Base-by-base conservation (phyloP, 1,140 invertebrate genomes). In the Delia radicum region DNA sequence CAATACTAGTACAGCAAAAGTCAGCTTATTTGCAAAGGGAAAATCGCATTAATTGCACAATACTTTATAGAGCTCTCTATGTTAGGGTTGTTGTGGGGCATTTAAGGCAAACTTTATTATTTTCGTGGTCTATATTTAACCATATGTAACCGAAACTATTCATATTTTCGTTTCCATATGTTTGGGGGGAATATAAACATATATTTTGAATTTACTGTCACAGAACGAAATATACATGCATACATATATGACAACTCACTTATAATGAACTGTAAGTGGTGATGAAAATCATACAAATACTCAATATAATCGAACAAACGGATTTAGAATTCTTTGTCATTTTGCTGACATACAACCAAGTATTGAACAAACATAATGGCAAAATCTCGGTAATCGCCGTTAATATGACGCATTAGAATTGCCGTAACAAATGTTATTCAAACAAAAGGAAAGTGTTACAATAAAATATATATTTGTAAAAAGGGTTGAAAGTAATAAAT, bases 401-500 rank as follows among this genome's bases (percentile, higher is more conserved):
- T 75, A 75, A 75, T 75, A 75, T 75, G 65, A 71, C 46, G 46
- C 74, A 71, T 75, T 75, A 72, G 69, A 75, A 72, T 48, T 55
- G 69, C 63, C 69, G 46, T 75, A 72, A 72, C 74, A 67, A 75
- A 75, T 75, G 65, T 75, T 72, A 21, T 69, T 18, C 29, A 21
- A 69, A 69, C n/a, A 24, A 31, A 69, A 69, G 3, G n/a, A n/a
- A n/a, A n/a, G n/a, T n/a, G n/a, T n/a, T n/a, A n/a, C n/a, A n/a
- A n/a, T n/a, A n/a, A n/a, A n/a, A n/a, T n/a, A n/a, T n/a, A n/a
- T n/a, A n/a, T n/a, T n/a, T n/a, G n/a, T 15, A 61, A 46, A 75
- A 75, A 72, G 74, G 67, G 74, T 75, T 75, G 69, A 75, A 74
- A n/a, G n/a, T n/a, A n/a, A n/a, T n/a, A n/a, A n/a, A n/a, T n/a